A percentile compares a stretch with the other conserved stretches of the same genome.
These are phyloP conservation scores for Ephydatia muelleri DNA, from an alignment of 37 sponge, comb jelly and placozoan species.

Conservation along the genomic window DNA sequence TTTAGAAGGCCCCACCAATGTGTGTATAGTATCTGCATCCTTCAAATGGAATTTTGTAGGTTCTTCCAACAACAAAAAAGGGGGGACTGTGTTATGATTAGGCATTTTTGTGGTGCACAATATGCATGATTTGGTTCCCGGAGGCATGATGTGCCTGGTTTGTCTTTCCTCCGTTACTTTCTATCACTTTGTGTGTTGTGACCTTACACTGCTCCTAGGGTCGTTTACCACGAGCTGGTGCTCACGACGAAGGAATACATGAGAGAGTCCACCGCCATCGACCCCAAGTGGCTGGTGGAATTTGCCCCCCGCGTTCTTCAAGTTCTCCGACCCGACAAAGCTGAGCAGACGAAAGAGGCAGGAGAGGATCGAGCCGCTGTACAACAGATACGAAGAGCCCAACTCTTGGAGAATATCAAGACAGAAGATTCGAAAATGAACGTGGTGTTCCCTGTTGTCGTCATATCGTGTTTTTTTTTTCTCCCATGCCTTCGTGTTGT, in stretches of 20 bases:
- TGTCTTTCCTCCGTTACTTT: too few relatives aligned
- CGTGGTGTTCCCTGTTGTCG: background rate
- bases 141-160: too few relatives aligned
- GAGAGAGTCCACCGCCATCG: slow-evolving; percentile 91
- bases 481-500: background rate
- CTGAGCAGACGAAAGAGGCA: slow-evolving; percentile 94
- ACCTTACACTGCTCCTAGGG: too few relatives aligned
- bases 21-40: too few relatives aligned
- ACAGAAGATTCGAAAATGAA: slow-evolving; percentile 79
- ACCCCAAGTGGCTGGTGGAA: slow-evolving; percentile 98
- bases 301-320: slow-evolving; percentile 98
- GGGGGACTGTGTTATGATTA: too few relatives aligned
- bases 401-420: slow-evolving; percentile 98
- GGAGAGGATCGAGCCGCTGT: slow-evolving; percentile 92
- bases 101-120: too few relatives aligned
- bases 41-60: too few relatives aligned
- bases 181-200: too few relatives aligned
- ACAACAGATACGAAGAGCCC: slow-evolving; percentile 97
- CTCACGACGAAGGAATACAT: slow-evolving; percentile 99
- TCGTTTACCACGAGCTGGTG: slow-evolving; percentile 96
- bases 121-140: too few relatives aligned
- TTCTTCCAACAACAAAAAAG: too few relatives aligned
- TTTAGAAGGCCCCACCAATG: too few relatives aligned
- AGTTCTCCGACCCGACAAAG: slow-evolving; percentile 92
- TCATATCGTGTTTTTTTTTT: background rate